Evolutionary conservation across 2,113 vertebrate species (phyloP), one percentile per base, ranked within the genome.

Genomic region (Labrus mixtus): DNA sequence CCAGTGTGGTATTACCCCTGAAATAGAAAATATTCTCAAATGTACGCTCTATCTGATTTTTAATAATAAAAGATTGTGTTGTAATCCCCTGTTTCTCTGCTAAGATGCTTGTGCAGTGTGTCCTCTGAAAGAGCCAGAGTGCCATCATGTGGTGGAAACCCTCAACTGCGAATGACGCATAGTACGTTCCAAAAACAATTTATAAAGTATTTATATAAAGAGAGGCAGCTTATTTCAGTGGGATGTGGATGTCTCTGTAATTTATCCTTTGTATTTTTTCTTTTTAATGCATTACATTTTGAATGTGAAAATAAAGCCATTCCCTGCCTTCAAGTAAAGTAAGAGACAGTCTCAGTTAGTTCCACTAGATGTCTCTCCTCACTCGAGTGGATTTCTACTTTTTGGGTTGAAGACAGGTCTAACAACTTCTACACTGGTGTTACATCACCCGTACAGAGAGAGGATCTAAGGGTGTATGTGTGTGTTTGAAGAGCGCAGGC

Each of bases 21-120:
- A 86, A 90, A 91, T 76, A 86, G 85, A 87, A 63, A 73, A 77
- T 80, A 89, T 86, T 87, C 85, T 92, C 77, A 62, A 82, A 89
- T 82, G 84, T 70, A 68, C 54, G 11, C 50, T 41, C 36, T 82
- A 90, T 90, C 86, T 85, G 82, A 82, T 90, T 84, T 84, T 84
- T 86, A 81, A 88, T 89, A 85, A 86, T 85, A 79, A 88, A 82
- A 73, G 80, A 77, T 92, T 86, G 83, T 81, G 54, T 88, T 76
- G 39, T 84, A 69, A 87, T 79, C 65, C 75, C 20, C 43, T 53
- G 1, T 39, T 64, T 15, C 25, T 25, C 54, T 68, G 7, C n/a
- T 11, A 4, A 20, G 17, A 8, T 0, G 55, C 11, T 10, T 8
- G 8, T 3, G 0, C 3, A 22, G 7, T 0, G 0, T n/a, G 10